Evolutionary conservation across 2,113 vertebrate genomes (phyloP), one percentile per base, ranked within the genome.

Genomic region (Phylloscopus trochiloides): DNA sequence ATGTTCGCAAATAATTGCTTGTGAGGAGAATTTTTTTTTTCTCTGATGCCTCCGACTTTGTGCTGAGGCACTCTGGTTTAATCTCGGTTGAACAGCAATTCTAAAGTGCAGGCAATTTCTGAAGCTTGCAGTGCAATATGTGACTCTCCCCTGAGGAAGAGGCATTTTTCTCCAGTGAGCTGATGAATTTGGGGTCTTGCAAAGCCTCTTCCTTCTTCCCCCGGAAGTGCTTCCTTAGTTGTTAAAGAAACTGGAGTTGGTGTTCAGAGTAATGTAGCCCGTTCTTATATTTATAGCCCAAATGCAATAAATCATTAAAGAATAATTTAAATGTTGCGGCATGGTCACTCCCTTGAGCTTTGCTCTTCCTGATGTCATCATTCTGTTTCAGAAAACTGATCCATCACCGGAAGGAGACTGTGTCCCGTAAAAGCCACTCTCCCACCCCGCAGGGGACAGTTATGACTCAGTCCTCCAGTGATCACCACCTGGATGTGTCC

Each of bases 361-460:
- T 73, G 34, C 76, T 74, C 28, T 92, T 70, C 72, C 76, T 52
- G 74, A 55, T 52, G 55, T 79, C 21, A 3, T 51, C n/a, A 2
- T 90, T 92, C 76, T 4, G 1, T 97, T 72, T 34, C 95, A 99
- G 99, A 94, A 99, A 99, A 80, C 96, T 99, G 97, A 99, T 99
- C 97, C 98, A 99, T 92, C 99, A 99, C 97, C 99, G 99, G 90
- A 99, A 99, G 95, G 99, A 99, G 96, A 99, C 99, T 0, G 97
- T 99, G 16, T 98, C 99, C 21, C 99, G 98, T 38, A 98, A 99
- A 68, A 98, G 98, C 57, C 98, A 98, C 28, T 98, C 98, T 2
- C 97, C 98, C 17, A 87, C 98, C 12, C 95, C 96, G 1, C 98
- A 98, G 73, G 97, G 98, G 78, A 98, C 97, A 47, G 97, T 97